Evolutionary conservation across 2,888 invertebrate genomes (phyloP).

Genomic region (Thymelicus acteon): DNA sequence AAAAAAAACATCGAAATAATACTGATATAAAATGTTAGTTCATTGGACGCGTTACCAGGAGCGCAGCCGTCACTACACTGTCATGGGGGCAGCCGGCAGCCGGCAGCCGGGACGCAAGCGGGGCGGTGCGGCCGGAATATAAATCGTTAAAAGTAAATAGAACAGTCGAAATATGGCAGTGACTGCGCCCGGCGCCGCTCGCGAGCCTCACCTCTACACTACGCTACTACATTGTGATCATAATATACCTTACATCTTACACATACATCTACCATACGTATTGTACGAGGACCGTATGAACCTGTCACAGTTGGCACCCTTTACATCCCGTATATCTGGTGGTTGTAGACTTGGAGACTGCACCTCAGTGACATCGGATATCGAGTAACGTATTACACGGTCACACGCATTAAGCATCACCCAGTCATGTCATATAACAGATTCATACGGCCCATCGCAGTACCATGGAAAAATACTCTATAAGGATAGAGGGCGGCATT

Average conservation of each 20-base stretch:
- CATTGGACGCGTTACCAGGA: no score
- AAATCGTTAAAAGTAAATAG: constrained; percentile 46
- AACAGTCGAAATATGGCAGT: constrained; percentile 68
- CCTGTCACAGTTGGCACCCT: neutral
- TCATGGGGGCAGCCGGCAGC: no score
- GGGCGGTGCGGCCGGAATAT: neutral
- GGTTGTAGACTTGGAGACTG: no score
- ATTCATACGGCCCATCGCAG: neutral
- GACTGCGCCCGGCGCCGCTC: constrained; percentile 31
- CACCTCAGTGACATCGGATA: no score
- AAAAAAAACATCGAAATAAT: constrained; percentile 5
- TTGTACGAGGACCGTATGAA: constrained; percentile 30
- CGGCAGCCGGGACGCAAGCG: neutral
- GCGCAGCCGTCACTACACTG: no score
- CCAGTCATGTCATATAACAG: neutral
- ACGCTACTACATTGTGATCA: neutral
- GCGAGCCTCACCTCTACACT: constrained; percentile 11
- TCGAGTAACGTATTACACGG: no score
- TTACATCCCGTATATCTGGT: no score
- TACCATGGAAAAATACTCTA: constrained; percentile 42
- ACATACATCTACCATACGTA: constrained; percentile 23
- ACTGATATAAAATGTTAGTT: constrained; percentile 7
- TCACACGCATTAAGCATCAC: no score
- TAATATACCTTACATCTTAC: constrained; percentile 4
- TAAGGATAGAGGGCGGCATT: constrained; percentile 25